phyloP scores from a whole-genome alignment of 2,888 invertebrate species.

The Anthrax anthrax region DNA sequence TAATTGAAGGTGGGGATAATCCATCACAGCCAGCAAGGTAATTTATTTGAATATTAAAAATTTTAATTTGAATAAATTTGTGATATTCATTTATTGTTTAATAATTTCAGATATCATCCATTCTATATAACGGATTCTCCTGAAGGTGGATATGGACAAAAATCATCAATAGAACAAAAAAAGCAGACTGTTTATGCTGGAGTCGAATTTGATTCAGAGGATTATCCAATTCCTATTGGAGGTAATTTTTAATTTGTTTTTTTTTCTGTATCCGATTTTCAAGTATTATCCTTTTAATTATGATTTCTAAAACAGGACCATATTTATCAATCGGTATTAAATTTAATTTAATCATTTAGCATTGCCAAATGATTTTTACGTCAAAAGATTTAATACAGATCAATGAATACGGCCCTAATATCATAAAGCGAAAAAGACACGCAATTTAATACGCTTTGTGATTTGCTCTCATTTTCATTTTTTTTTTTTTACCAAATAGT shows the following conservation, averaged over 20 bases:
- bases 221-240: conserved; percentile 66
- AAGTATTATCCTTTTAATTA: neutral
- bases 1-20: conserved; percentile 74
- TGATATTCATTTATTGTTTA: no score
- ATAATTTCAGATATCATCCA: conserved; percentile 59
- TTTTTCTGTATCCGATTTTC: neutral
- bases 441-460: no score
- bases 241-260: no score
- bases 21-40: conserved; percentile 61
- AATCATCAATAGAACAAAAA: conserved; percentile 50
- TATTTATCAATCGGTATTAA: no score
- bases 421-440: no score
- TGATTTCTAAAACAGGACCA: no score
- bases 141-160: conserved; percentile 77
- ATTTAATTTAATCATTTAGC: no score
- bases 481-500: conserved; percentile 31
- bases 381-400: no score
- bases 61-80: no score
- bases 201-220: conserved; percentile 57
- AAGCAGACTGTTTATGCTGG: conserved; percentile 69
- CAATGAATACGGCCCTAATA: no score
- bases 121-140: conserved; percentile 78
- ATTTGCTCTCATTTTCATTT: neutral
- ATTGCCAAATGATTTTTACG: no score
- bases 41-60: conserved; percentile 14